phyloP scores from a whole-genome alignment of 2,113 vertebrate genomes.

The Podilymbus podiceps region DNA sequence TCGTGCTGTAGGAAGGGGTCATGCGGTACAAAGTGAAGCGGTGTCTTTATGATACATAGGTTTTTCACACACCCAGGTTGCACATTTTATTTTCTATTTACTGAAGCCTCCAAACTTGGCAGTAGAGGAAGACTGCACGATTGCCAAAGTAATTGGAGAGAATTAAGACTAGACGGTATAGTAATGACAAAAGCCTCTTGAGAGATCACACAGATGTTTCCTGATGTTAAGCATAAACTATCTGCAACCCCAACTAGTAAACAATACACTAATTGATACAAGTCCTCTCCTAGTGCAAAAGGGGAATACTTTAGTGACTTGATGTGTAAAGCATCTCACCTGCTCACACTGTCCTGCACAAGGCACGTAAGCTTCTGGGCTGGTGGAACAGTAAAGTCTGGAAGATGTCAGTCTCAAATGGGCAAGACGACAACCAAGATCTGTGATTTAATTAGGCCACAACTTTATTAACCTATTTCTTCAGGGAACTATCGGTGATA shows the following conservation, averaged over 20 bases:
- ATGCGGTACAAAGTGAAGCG: background rate
- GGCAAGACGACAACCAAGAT: background rate
- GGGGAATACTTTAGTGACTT: background rate
- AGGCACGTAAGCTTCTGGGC: background rate
- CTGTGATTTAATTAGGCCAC: constrained; percentile 28
- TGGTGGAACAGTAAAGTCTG: background rate
- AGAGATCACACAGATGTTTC: constrained; percentile 2
- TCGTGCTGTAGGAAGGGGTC: background rate
- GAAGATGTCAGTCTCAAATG: background rate
- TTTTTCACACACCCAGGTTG: background rate
- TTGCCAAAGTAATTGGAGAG: background rate
- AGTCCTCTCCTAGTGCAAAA: background rate
- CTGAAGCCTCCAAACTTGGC: background rate
- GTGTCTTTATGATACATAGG: background rate
- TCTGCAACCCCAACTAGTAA: background rate
- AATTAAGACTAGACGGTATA: background rate
- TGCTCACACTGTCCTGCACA: background rate
- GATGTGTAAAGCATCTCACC: background rate
- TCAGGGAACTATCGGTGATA: background rate
- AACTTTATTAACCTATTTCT: constrained; percentile 46
- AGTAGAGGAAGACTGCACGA: background rate
- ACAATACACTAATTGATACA: background rate
- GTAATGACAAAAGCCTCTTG: background rate
- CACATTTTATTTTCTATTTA: background rate
- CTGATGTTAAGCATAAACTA: background rate